Evolutionary conservation across 2,797 vertebrate species (phyloP), one percentile per base, ranked within the genome.

Genomic region (Erithacus rubecula): DNA sequence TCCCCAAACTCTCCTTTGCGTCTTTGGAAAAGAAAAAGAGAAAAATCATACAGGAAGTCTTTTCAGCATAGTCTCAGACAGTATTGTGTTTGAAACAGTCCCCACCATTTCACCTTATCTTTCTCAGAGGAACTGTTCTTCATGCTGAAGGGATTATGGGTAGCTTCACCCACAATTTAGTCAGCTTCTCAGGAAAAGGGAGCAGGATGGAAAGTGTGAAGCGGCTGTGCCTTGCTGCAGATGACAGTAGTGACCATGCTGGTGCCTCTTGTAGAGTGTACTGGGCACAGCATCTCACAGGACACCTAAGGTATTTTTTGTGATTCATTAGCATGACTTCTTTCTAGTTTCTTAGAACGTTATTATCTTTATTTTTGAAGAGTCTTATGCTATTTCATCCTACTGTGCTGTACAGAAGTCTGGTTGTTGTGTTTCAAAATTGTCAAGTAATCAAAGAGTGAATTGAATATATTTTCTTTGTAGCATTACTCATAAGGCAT

Each of bases 81-180:
- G 47, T 47, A 52, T 52, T 69, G 37, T 81, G 23, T 69, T 90
- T 93, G 76, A 79, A 70, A 70, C 30, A 82, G 77, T 67, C 26
- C 64, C 46, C 44, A 47, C 30, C 1, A 6, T 79, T 92, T 84
- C 47, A 70, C 51, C 34, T 41, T 55, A 27, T 36, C 67, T 89
- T 90, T 87, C 83, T 94, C 95, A 84, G 49, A 80, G 83, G 81
- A 89, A 52, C 63, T 82, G 18, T 85, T 93, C 47, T 91, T 93
- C 63, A 49, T 83, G 64, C 64, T 70, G 68, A 72, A 89, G 43
- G 75, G 44, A 82, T 87, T 91, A 52, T 58, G 84, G 49, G 63
- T 89, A 64, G 58, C 64, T 93, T 95, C 60, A 87, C 63, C 19
- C 32, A n/a, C n/a, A 89, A 91, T 83, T 95, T 52, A 67, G 39